phyloP scores from a whole-genome alignment of 2,113 vertebrate genomes.

The Chaetops frenatus region DNA sequence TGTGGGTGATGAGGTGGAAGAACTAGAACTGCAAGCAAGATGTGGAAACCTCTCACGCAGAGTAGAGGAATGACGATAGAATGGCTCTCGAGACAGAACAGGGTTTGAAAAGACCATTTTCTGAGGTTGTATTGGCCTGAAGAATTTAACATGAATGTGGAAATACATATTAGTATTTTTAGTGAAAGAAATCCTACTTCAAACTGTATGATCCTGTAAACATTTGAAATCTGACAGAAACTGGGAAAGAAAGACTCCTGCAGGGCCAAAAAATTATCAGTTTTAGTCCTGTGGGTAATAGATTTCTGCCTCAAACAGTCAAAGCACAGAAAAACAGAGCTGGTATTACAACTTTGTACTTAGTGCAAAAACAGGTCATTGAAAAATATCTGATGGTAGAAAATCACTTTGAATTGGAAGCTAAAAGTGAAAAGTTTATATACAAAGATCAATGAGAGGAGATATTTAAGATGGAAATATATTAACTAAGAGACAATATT shows the following conservation, averaged over 20 bases:
- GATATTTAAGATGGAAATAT: neutral
- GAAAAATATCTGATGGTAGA: neutral
- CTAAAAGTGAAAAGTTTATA: neutral
- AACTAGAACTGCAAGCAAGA: neutral
- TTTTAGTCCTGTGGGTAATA: neutral
- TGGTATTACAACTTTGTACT: neutral
- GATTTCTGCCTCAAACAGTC: neutral
- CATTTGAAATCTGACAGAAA: neutral
- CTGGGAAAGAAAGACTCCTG: neutral
- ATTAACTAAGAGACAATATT: neutral
- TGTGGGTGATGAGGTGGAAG: neutral
- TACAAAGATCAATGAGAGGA: neutral
- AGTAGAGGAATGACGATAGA: neutral
- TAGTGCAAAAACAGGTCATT: neutral
- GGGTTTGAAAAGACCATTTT: neutral
- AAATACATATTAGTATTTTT: neutral
- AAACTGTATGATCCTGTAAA: neutral
- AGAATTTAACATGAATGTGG: neutral
- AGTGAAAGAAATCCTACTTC: neutral
- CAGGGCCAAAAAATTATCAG: neutral
- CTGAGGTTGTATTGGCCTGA: neutral
- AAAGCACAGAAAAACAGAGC: neutral
- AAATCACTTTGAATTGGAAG: neutral
- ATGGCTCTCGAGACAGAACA: neutral
- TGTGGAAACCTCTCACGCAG: neutral